Base-by-base conservation (phyloP, 2,888 invertebrate species). In the Amaurobius ferox region DNA sequence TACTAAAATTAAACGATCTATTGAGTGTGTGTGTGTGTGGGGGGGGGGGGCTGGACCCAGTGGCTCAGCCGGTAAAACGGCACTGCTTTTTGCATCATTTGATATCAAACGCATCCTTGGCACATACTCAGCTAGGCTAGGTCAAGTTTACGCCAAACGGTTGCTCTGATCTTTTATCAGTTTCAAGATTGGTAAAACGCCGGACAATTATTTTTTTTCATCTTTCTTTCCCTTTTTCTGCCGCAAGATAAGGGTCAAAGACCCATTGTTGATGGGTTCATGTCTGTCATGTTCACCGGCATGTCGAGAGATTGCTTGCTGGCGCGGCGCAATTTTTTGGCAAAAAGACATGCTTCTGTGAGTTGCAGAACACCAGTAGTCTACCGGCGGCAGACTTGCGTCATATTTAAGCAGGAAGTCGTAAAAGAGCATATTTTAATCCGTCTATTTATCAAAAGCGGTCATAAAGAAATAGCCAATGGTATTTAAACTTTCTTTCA, bases 121-220 rank as follows among this genome's bases (percentile, higher is more conserved):
- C 44, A 13, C 44, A n/a, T 44, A 13, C 44, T 44, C 2, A 11
- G 2, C 2, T 44, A n/a, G 16, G 48, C 40, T 30, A 76, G 66
- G 76, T 76, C 76, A 76, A 76, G 76, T 76, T 76, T 76, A 67
- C 64, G 48, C 67, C 64, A 67, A 35, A 73, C 30, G 32, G 7
- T 66, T 30, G 1, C 32, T 66, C 16, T 66, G n/a, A 16, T 30
- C 16, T 29, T 66, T 66, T 66, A 66, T 66, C 66, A 30, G 32
- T 66, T 16, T 13, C 7, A 26, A 32, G 1, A 16, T 66, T 32
- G 19, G 32, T 30, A 32, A 66, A 62, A 62, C n/a, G 62, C 9
- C 9, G 29, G 19, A 39, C 9, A 68, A 1, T 19, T n/a, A 19
- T 19, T n/a, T 28, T 29, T 26, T 6, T n/a, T 5, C n/a, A 29